These are phyloP conservation scores for Lycocorax pyrrhopterus DNA, from an alignment of 2,113 vertebrate genomes.

Conservation along the genomic window DNA sequence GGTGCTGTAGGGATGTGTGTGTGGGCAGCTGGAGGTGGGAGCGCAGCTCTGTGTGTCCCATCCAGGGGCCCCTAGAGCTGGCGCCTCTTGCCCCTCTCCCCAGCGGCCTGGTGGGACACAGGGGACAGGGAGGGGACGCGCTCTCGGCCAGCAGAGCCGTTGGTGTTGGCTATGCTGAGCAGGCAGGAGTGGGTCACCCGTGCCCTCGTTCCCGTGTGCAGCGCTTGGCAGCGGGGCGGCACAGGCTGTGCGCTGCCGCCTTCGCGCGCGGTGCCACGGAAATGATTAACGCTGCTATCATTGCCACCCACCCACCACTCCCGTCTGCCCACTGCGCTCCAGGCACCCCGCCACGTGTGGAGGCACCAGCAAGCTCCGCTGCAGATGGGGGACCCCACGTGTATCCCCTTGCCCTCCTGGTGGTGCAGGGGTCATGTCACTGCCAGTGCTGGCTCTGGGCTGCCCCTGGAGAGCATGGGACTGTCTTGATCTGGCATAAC, in stretches of 20 bases:
- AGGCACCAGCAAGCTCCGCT: fast-evolving
- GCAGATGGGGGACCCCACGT: fast-evolving
- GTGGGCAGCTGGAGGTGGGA: background rate
- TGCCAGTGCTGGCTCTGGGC: background rate
- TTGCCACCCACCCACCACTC: background rate
- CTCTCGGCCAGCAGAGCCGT: fast-evolving
- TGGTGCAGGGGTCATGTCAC: fast-evolving
- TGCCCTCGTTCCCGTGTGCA: fast-evolving
- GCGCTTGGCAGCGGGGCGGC: fast-evolving
- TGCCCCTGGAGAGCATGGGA: fast-evolving
- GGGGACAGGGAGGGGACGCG: background rate
- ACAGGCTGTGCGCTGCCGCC: background rate
- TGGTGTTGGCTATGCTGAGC: fast-evolving
- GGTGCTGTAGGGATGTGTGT: fast-evolving
- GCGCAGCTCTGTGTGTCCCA: fast-evolving
- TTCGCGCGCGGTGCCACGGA: fast-evolving
- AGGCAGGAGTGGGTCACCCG: fast-evolving
- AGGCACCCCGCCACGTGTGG: background rate
- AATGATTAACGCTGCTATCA: background rate
- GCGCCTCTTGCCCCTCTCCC: fast-evolving
- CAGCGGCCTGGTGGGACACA: fast-evolving
- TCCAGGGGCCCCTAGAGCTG: background rate
- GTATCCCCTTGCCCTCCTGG: background rate
- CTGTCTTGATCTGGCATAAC: background rate
- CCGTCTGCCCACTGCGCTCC: background rate